Evolutionary conservation across 2,888 invertebrate genomes (phyloP).

Genomic region (Diachrysia chrysitis): DNA sequence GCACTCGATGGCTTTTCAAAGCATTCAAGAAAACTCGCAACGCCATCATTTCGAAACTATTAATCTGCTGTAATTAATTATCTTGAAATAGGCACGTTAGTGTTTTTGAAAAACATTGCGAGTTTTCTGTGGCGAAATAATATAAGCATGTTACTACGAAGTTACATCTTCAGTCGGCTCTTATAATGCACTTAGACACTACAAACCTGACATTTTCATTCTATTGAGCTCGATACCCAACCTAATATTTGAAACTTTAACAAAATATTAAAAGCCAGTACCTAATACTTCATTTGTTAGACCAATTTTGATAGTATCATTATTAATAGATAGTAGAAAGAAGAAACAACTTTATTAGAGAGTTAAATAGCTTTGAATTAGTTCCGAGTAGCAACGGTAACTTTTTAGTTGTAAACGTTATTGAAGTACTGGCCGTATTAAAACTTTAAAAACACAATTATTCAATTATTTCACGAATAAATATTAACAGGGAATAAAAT

Average conservation of each 20-base stretch:
- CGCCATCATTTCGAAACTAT: constrained; percentile 54
- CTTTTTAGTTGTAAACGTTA: not conserved
- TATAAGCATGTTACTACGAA: constrained; percentile 72
- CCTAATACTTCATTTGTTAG: not conserved
- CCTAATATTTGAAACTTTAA: constrained; percentile 17
- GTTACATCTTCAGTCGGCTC: constrained; percentile 80
- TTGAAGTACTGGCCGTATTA: constrained; percentile 24
- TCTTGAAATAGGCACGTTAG: constrained; percentile 65
- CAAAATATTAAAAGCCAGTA: constrained; percentile 27
- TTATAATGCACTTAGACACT: constrained; percentile 77
- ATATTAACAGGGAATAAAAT: constrained; percentile 14
- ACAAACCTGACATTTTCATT: constrained; percentile 67
- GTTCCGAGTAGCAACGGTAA: not conserved
- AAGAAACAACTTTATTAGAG: not conserved
- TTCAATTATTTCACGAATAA: constrained; percentile 8
- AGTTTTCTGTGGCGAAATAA: constrained; percentile 75
- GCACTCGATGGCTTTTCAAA: constrained; percentile 77
- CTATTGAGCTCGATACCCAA: constrained; percentile 68
- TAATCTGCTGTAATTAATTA: constrained; percentile 31
- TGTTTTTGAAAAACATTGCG: constrained; percentile 66
- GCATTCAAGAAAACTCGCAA: constrained; percentile 72
- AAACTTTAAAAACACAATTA: constrained; percentile 8
- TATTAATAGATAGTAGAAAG: not conserved
- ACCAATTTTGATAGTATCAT: not conserved
- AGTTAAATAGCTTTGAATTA: not conserved